Evolutionary conservation across 1,140 invertebrate species (phyloP).

Genomic region (Drosophila albomicans): DNA sequence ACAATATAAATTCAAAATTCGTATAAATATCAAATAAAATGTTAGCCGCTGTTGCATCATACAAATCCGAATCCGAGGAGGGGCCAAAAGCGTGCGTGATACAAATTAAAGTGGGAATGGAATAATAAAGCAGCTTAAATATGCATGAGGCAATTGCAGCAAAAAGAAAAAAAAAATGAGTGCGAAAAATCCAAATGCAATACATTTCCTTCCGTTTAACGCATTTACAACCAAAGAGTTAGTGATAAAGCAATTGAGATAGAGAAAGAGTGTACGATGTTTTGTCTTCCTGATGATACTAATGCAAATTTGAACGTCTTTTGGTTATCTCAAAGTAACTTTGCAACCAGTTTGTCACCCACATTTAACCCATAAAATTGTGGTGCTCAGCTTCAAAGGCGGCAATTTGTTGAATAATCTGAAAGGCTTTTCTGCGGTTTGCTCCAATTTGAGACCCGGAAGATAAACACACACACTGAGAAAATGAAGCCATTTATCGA

Average conservation of each 20-base stretch:
- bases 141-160: constrained; percentile 56
- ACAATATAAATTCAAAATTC: constrained; percentile 35
- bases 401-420: constrained; percentile 16
- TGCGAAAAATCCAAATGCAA: constrained; percentile 64
- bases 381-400: constrained; percentile 52
- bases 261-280: not conserved
- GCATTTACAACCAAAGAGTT: constrained; percentile 29
- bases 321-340: not conserved
- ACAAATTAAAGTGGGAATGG: constrained; percentile 74
- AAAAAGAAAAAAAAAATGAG: constrained; percentile 33
- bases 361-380: constrained; percentile 54
- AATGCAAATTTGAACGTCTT: constrained; percentile 17
- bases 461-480: constrained; percentile 58
- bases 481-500: constrained; percentile 31
- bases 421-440: constrained; percentile 18
- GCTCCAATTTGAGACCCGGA: constrained; percentile 70
- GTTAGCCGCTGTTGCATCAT: constrained; percentile 54
- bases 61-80: constrained; percentile 22
- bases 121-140: constrained; percentile 79
- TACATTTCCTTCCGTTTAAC: constrained; percentile 80
- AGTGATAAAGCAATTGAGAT: constrained; percentile 11
- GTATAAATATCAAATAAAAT: constrained; percentile 48
- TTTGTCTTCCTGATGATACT: constrained; percentile 53
- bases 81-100: constrained; percentile 57
- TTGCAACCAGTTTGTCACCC: constrained; percentile 33